Evolutionary conservation across 2,113 vertebrate species (phyloP).

Genomic region (Microcebus tavaratra): DNA sequence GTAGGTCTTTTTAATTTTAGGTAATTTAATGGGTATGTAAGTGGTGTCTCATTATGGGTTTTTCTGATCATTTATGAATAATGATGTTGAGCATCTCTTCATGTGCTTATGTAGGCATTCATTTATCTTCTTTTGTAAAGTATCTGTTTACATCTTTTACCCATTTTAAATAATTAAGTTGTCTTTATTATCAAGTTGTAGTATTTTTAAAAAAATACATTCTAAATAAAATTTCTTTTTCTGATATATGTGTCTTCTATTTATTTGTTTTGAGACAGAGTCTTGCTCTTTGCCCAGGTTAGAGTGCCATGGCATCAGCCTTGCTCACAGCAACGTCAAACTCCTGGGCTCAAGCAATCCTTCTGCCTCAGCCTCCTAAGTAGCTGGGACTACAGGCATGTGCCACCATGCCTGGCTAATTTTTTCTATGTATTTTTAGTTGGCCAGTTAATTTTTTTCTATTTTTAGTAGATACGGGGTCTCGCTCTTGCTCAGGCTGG

Average conservation of each 20-base stretch:
- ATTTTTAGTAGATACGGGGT: too few relatives aligned
- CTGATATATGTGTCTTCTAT: not conserved
- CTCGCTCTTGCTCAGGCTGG: too few relatives aligned
- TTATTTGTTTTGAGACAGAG: too few relatives aligned
- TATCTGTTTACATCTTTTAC: not conserved
- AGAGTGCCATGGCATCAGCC: too few relatives aligned
- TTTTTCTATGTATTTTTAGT: too few relatives aligned
- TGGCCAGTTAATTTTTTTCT: too few relatives aligned
- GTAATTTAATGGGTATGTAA: not conserved
- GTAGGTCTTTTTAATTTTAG: constrained; percentile 12
- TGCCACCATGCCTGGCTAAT: too few relatives aligned
- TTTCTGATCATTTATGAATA: not conserved
- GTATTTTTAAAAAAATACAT: not conserved
- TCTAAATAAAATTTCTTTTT: not conserved
- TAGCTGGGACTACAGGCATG: too few relatives aligned
- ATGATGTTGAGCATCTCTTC: constrained; percentile 12
- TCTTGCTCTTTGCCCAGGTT: too few relatives aligned
- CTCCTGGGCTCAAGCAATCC: too few relatives aligned
- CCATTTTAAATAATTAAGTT: not conserved
- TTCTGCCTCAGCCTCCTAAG: too few relatives aligned
- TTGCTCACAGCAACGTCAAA: too few relatives aligned
- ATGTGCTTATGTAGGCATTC: not conserved
- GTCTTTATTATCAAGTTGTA: not conserved
- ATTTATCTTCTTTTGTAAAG: not conserved
- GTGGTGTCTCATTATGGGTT: not conserved